Evolutionary conservation across 2,888 invertebrate genomes (phyloP), one percentile per base, ranked within the genome.

Genomic region (Monochamus alternatus): DNA sequence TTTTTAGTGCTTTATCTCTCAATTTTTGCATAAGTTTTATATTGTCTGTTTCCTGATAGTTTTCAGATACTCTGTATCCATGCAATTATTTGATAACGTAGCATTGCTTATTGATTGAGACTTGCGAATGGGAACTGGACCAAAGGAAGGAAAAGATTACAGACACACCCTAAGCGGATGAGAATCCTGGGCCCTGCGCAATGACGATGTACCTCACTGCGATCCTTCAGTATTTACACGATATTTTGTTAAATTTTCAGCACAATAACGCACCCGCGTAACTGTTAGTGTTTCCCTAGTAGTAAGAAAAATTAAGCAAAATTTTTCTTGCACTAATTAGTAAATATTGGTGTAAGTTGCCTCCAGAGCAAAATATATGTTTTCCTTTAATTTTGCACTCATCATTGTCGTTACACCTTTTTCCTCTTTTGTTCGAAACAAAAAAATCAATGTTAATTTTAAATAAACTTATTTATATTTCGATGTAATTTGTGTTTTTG

Each of bases 321-420:
- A 86, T 87, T 86, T 84, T 87, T 83, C 84, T 85, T 84, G 85
- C 85, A 86, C 86, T 87, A 80, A 82, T 86, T 81, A 85, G 82
- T 85, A 85, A 85, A 84, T 84, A 86, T 86, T 86, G 86, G 85
- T 86, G 87, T 87, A 87, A 87, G 87, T 87, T 83, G 75, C 73
- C 75, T 77, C 60, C 67, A 66, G 81, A 79, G 79, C 73, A 75
- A 52, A 77, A 76, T 79, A 60, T 73, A 77, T 80, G 78, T 79
- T 78, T 80, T 84, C 77, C 83, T 86, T 84, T 85, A 79, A 83
- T 85, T 84, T 86, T 86, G 87, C 87, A 87, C 86, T 85, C 76
- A 84, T 86, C 84, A 84, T 86, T 87, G 86, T 86, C 84, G 84
- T 83, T 81, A 81, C 82, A 83, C 83, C 81, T 81, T 81, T 75